Base-by-base conservation (phyloP, 2,888 invertebrate species). In the Oxycera nigricornis region DNA sequence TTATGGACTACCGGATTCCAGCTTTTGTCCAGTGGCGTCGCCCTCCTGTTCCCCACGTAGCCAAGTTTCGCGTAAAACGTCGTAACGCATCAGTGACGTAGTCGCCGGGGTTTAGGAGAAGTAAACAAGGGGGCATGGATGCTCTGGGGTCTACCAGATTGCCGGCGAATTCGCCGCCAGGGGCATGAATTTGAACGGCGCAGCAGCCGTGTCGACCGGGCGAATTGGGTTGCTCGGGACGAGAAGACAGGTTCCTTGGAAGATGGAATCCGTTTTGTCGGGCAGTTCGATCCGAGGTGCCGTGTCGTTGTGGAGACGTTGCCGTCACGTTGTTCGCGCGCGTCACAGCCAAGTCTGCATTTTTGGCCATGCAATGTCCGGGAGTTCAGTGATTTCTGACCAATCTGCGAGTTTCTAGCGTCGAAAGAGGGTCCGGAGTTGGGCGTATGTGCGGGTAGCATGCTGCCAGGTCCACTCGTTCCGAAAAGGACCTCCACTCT, bases 241-340 rank as follows among this genome's bases (percentile, higher is more conserved):
- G 14, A 24, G 35, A 26, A 67, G 67, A 67, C 67, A 67, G 72
- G 59, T 41, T 72, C 41, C 72, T 72, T 52, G 39, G 52, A 24
- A 62, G 74, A 74, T 52, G 65, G 74, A 30, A 70, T 57, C 61
- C 70, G 70, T 70, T 68, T 67, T 70, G 61, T 57, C 73, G 46
- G 55, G 70, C 65, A 74, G 74, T 74, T 74, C 55, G 52, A 70
- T 74, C 72, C 59, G 70, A 59, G 74, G 62, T 67, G 46, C n/a
- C n/a, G 72, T 57, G 70, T 39, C 72, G 55, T 52, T 50, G 65
- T 61, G 74, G 72, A 72, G 57, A 67, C 22, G 67, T 46, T 3
- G n/a, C n/a, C 6, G 31, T 4, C 67, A 46, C 26, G 24, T 22
- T 1, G 3, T 41, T 39, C 67, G 67, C 22, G 46, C 67, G 67